Conservation (phyloP, 2,113 vertebrate genomes). For the Nestor notabilis region DNA sequence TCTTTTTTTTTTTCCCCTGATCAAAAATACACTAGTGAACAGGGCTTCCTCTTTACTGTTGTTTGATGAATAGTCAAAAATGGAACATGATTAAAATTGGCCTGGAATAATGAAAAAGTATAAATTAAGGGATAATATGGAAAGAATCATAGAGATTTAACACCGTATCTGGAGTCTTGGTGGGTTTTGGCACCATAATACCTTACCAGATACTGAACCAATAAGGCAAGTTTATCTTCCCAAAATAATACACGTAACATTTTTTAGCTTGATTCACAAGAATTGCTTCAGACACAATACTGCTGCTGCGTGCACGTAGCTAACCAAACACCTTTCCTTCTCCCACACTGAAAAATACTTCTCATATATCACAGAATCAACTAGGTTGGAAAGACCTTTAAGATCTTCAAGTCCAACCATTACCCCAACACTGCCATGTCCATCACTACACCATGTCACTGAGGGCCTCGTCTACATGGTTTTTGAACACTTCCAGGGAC, state of each 20-base stretch:
- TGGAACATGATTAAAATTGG: not conserved
- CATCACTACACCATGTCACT: not conserved
- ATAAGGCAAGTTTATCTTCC: not conserved
- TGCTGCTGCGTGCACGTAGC: not conserved
- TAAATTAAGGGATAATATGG: not conserved
- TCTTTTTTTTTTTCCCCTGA: not conserved
- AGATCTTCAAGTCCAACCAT: not conserved
- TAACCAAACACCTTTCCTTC: not conserved
- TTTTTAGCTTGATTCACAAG: not conserved
- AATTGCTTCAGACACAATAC: not conserved
- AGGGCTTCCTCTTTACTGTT: not conserved
- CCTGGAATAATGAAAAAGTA: not conserved
- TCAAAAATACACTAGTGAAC: not conserved
- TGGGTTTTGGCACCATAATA: not conserved
- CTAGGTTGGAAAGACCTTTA: not conserved
- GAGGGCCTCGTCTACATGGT: too few species aligned
- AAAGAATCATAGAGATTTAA: not conserved
- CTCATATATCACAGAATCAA: not conserved
- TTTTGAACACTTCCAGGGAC: not conserved
- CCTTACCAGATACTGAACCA: not conserved
- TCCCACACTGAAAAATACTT: not conserved
- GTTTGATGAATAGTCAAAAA: not conserved
- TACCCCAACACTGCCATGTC: not conserved
- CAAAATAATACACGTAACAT: accelerated
- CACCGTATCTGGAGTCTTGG: not conserved